Evolutionary conservation across 1,140 invertebrate species (phyloP).

Genomic region (Cydia strobilella): DNA sequence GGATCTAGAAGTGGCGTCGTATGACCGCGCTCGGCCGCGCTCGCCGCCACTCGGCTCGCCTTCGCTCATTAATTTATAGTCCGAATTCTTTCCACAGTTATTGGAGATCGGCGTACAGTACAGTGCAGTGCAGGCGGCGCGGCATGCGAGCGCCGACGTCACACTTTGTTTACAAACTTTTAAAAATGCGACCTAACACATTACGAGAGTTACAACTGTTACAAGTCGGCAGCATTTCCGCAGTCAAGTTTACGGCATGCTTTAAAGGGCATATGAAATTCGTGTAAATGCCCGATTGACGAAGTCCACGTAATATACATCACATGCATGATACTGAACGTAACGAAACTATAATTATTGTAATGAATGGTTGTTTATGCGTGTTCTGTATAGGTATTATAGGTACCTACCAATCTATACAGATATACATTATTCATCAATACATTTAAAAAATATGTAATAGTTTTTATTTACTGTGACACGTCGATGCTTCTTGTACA

Average conservation of each 20-base stretch:
- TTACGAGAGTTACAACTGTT: slow-evolving; percentile 6
- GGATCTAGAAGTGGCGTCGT: slow-evolving; percentile 66
- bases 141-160: slow-evolving; percentile 37
- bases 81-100: slow-evolving; percentile 49
- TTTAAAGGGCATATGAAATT: slow-evolving; percentile 12
- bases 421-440: not conserved
- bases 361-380: not conserved
- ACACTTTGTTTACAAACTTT: slow-evolving; percentile 32
- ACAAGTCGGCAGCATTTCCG: slow-evolving; percentile 13
- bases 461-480: not conserved
- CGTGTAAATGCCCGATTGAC: not conserved
- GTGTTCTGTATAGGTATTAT: not conserved
- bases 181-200: slow-evolving; percentile 20
- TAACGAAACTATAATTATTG: not conserved
- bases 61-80: slow-evolving; percentile 39
- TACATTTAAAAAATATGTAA: not conserved
- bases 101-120: slow-evolving; percentile 39
- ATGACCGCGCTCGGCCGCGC: slow-evolving; percentile 60
- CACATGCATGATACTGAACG: not conserved
- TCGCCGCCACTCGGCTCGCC: slow-evolving; percentile 42
- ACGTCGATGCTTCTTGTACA: not conserved
- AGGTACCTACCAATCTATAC: not conserved
- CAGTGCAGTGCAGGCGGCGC: slow-evolving; percentile 38
- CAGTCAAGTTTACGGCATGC: slow-evolving; percentile 7
- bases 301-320: not conserved